Evolutionary conservation across 2,888 invertebrate genomes (phyloP).

Genomic region (Agriopis aurantiaria): DNA sequence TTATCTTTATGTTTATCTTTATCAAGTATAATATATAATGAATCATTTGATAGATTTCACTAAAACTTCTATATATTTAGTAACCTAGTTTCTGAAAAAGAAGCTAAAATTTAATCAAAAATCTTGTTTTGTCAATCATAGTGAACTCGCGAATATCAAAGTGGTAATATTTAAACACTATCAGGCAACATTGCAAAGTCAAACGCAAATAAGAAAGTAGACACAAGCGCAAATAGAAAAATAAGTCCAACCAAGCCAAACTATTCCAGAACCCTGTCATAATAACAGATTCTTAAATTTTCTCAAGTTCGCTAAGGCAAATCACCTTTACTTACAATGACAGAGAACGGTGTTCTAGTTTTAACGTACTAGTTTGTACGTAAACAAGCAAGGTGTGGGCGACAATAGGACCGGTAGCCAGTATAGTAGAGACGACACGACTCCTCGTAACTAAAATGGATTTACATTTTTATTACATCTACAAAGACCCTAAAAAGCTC

Average conservation of each 20-base stretch:
- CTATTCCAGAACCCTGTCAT: constrained; percentile 6
- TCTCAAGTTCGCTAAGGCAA: background rate
- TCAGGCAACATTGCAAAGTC: constrained; percentile 1
- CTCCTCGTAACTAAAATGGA: constrained; percentile 58
- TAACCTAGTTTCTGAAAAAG: too few species aligned
- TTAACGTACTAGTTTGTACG: constrained; percentile 22
- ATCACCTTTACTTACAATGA: constrained; percentile 6
- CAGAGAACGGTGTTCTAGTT: constrained; percentile 3
- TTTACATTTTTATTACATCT: constrained; percentile 75
- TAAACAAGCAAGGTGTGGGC: constrained; percentile 55
- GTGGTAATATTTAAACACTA: background rate
- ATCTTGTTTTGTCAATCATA: background rate
- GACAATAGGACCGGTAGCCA: constrained; percentile 66
- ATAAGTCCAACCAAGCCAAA: constrained; percentile 4
- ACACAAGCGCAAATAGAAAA: background rate
- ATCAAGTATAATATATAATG: too few species aligned
- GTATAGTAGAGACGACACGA: constrained; percentile 50
- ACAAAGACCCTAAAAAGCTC: constrained; percentile 35
- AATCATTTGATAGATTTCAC: too few species aligned
- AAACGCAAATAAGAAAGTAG: constrained; percentile 6
- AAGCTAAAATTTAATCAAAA: too few species aligned
- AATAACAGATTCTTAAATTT: background rate
- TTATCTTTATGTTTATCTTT: too few species aligned
- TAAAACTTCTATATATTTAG: too few species aligned
- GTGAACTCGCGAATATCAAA: background rate